Conservation (phyloP, 2,888 invertebrate genomes). For the Oscheius sp. region DNA sequence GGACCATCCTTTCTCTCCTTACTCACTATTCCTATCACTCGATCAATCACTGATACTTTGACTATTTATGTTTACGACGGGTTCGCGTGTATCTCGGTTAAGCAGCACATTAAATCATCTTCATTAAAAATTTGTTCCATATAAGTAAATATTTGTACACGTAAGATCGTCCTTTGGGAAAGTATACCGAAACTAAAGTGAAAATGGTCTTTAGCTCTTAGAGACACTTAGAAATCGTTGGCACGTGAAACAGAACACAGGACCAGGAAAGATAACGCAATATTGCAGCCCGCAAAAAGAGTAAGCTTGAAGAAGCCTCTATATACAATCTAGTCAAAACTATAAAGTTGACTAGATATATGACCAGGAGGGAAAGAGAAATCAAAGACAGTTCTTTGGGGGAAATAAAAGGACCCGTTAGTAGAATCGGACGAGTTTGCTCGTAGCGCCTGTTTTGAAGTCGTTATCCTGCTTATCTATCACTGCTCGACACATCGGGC, state of each 20-base stretch:
- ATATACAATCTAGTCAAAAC: constrained; percentile 24
- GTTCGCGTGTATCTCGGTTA: too few species aligned
- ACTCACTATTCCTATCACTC: constrained; percentile 9
- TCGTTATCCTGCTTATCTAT: constrained; percentile 31
- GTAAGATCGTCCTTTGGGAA: constrained; percentile 2
- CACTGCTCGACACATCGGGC: constrained; percentile 62
- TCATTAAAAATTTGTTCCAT: constrained; percentile 8
- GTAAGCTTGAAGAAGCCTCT: background rate
- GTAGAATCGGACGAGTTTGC: constrained; percentile 34
- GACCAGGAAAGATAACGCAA: constrained; percentile 10
- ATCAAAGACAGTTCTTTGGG: background rate
- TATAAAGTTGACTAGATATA: constrained; percentile 17
- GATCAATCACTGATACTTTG: background rate
- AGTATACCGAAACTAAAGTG: background rate
- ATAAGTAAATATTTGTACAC: constrained; percentile 2
- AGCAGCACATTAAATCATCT: too few species aligned
- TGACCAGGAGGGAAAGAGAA: constrained; percentile 9
- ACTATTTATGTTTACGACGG: background rate
- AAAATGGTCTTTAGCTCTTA: too few species aligned
- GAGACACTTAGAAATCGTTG: background rate
- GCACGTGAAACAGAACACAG: background rate
- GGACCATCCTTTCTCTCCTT: constrained; percentile 10
- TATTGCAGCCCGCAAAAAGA: constrained; percentile 19
- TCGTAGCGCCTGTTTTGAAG: constrained; percentile 35
- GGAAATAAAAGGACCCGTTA: constrained; percentile 10